phyloP scores from a whole-genome alignment of 92 coral and sea anemone genomes.

The Umimayanthus chanpuru region DNA sequence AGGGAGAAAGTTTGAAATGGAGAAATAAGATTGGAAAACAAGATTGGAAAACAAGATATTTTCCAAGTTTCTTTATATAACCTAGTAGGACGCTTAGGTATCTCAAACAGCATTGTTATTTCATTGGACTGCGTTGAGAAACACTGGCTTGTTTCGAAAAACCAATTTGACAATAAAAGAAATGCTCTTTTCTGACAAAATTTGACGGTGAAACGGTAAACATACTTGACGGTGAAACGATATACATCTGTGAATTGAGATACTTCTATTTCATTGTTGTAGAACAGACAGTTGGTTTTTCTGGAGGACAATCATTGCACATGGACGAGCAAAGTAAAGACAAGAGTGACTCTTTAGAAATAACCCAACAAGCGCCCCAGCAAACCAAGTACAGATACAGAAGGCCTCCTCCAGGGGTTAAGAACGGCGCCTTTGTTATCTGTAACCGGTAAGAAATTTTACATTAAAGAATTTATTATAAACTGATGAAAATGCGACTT shows the following conservation, averaged over 20 bases:
- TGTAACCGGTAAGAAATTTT: background rate
- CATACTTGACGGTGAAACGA: too few species aligned
- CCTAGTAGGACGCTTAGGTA: too few species aligned
- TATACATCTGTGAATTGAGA: too few species aligned
- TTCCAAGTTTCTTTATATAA: too few species aligned
- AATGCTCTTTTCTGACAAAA: background rate
- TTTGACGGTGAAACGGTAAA: background rate
- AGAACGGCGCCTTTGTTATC: slow-evolving; percentile 26
- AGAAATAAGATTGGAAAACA: too few species aligned
- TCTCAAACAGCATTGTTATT: too few species aligned
- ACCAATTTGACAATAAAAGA: too few species aligned
- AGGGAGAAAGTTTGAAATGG: too few species aligned
- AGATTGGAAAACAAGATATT: too few species aligned
- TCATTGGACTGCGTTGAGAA: too few species aligned
- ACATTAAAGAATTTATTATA: background rate
- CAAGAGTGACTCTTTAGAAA: background rate
- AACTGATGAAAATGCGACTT: too few species aligned
- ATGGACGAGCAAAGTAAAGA: background rate
- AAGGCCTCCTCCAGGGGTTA: slow-evolving; percentile 11
- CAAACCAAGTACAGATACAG: slow-evolving; percentile 19
- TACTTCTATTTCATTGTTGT: background rate
- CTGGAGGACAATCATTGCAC: background rate
- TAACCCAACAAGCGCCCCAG: background rate
- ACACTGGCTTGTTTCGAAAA: too few species aligned
- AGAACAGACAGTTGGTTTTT: background rate